These are phyloP conservation scores for Sebastes itinus DNA, from an alignment of 2,797 vertebrate species.

Conservation along the genomic window DNA sequence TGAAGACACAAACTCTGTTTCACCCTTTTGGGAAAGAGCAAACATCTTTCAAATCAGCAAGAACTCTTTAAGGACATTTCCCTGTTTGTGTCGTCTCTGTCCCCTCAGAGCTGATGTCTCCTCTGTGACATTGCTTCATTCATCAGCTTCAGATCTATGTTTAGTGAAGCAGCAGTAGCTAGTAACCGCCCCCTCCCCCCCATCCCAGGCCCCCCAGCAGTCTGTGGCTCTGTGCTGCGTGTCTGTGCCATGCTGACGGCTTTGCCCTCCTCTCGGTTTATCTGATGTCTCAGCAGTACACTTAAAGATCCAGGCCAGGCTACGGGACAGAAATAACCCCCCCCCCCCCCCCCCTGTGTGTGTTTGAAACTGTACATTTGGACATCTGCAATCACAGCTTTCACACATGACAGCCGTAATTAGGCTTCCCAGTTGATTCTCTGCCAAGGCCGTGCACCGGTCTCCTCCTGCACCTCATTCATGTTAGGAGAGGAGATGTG, in stretches of 20 bases:
- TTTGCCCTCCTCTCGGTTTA: neutral
- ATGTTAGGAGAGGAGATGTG: neutral
- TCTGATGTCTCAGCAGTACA: constrained; percentile 19
- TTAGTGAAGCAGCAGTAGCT: constrained; percentile 32
- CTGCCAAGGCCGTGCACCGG: neutral
- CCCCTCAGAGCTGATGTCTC: constrained; percentile 50
- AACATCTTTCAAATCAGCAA: constrained; percentile 33
- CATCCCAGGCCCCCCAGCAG: neutral
- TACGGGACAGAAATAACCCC: constrained; percentile 34
- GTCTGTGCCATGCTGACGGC: constrained; percentile 19
- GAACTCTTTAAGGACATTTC: constrained; percentile 16
- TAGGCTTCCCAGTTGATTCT: constrained; percentile 31
- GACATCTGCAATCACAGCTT: constrained; percentile 23
- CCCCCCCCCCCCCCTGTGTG: neutral
- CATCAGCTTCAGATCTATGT: constrained; percentile 47
- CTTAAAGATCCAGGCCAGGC: constrained; percentile 18
- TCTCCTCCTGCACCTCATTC: neutral
- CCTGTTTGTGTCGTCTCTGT: constrained; percentile 12
- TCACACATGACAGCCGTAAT: constrained; percentile 70
- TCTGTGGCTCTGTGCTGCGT: constrained; percentile 5
- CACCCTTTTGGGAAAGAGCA: constrained; percentile 40
- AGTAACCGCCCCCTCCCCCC: neutral
- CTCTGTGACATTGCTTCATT: constrained; percentile 50
- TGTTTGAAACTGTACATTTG: constrained; percentile 24
- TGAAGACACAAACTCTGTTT: constrained; percentile 3